Evolutionary conservation across 2,797 vertebrate species (phyloP), one percentile per base, ranked within the genome.

Genomic region (Acrossocheilus fasciatus): DNA sequence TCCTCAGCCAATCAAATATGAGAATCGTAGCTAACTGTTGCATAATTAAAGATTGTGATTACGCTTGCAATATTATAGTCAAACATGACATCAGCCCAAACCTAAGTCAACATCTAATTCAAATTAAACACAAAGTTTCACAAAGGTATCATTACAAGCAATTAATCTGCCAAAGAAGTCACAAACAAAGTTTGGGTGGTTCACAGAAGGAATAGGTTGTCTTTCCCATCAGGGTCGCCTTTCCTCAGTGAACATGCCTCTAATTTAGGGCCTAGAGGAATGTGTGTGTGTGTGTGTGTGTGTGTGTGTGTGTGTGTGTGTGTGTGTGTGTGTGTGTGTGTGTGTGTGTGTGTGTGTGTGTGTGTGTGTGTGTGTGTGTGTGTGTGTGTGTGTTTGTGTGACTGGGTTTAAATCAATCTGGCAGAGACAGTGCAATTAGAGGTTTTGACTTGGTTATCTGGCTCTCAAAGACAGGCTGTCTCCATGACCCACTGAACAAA

Each of bases 401-500:
- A 92, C 92, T 91, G 88, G 76, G 81, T 88, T 89, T 83, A 92
- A 92, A 90, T 92, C 92, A 88, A 85, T 89, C 85, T 88, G 89
- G 81, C 81, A 89, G 80, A 93, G 90, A 91, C 87, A 89, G 89
- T 85, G 90, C 83, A 92, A 88, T 92, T 90, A 92, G 87, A 92
- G 83, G 86, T 83, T 89, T 84, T 88, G 88, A 89, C 85, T 87
- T 87, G 89, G 91, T 93, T 93, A 93, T 93, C 92, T 92, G 86
- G 87, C 81, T 93, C 87, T 91, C 88, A 92, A 92, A 91, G 91
- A 90, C 91, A 92, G 91, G 87, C 90, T 91, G 93, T 91, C 91
- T 93, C 89, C 91, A 90, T 91, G 76, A 91, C 89, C 87, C 82
- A 88, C 92, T 93, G 90, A 92, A 93, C 89, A 93, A 93, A 93